These are phyloP conservation scores for Noctua comes DNA, from an alignment of 2,888 invertebrate genomes.

Conservation along the genomic window DNA sequence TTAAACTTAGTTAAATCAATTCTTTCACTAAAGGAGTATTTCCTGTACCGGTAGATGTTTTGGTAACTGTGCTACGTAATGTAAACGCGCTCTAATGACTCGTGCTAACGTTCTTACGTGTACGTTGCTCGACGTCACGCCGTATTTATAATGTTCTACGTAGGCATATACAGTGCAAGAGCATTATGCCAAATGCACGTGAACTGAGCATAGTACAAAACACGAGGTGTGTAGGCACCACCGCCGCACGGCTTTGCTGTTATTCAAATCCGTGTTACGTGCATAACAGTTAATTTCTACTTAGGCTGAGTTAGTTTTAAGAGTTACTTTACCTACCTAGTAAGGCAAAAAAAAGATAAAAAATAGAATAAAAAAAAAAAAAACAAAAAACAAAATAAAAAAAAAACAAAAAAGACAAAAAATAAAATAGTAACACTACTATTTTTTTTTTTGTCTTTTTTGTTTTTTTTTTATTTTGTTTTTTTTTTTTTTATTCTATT, in stretches of 20 bases:
- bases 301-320: not conserved
- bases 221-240: not conserved
- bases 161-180: not conserved
- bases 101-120: slow-evolving; percentile 18
- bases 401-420: no score
- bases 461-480: no score
- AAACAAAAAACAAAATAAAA: no score
- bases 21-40: not conserved
- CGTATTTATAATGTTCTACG: slow-evolving; percentile 2
- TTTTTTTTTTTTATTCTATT: no score
- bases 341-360: not conserved
- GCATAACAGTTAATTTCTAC: not conserved
- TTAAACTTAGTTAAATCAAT: not conserved
- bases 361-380: no score
- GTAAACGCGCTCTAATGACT: slow-evolving; percentile 19
- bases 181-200: slow-evolving; percentile 29
- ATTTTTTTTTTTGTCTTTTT: no score
- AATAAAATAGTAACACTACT: no score
- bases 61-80: slow-evolving; percentile 8
- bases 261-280: not conserved
- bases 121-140: not conserved
- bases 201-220: not conserved
- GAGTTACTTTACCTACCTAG: not conserved
- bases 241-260: not conserved
- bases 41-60: not conserved